Conservation (phyloP, 2,888 invertebrate species). For the Chloroclysta siterata region DNA sequence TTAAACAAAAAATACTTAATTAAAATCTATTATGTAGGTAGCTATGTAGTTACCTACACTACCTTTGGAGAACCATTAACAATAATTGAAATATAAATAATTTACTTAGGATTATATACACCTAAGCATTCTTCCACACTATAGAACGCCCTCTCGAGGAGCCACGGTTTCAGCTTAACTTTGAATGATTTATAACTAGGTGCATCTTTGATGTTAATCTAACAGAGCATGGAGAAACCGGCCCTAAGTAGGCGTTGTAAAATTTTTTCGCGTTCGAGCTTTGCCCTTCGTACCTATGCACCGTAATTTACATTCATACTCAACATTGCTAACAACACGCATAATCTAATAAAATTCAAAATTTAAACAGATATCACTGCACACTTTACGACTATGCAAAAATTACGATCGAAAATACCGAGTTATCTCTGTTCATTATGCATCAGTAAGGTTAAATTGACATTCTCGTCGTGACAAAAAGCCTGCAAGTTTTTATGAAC, state of each 20-base stretch:
- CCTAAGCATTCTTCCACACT: too few relatives aligned
- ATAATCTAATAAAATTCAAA: conserved; percentile 19
- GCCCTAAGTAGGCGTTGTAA: background rate
- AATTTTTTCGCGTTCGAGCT: conserved; percentile 9
- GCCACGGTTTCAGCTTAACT: too few relatives aligned
- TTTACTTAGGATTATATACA: too few relatives aligned
- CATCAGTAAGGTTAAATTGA: conserved; percentile 50
- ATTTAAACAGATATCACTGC: conserved; percentile 27
- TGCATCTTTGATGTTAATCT: too few relatives aligned
- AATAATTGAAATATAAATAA: too few relatives aligned
- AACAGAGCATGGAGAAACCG: too few relatives aligned
- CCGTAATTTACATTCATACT: conserved; percentile 11
- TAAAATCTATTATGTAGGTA: too few relatives aligned
- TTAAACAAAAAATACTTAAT: too few relatives aligned
- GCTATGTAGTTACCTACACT: too few relatives aligned
- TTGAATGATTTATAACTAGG: conserved; percentile 3
- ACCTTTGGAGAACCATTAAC: too few relatives aligned
- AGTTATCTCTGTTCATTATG: conserved; percentile 41
- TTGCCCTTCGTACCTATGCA: conserved; percentile 17
- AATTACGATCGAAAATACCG: conserved; percentile 29
- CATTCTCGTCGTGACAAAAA: conserved; percentile 48
- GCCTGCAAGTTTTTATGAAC: conserved; percentile 44
- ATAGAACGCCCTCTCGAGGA: background rate
- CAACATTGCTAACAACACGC: conserved; percentile 13
- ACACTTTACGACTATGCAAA: conserved; percentile 34